Base-by-base conservation (phyloP, 2,888 invertebrate genomes). In the Drosophila rellima region DNA sequence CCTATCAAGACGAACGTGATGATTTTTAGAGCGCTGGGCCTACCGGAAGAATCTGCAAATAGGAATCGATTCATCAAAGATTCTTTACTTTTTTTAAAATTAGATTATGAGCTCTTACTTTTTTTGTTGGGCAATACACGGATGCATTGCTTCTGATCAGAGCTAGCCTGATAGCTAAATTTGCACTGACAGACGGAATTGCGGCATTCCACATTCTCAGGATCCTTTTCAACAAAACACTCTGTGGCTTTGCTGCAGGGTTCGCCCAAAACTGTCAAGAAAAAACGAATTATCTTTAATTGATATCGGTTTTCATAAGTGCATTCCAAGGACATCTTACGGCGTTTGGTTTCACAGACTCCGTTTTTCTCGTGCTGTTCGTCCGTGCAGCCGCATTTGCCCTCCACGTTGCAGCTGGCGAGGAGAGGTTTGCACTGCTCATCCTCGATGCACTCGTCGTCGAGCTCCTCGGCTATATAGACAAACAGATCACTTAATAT, bases 11-110 rank as follows among this genome's bases (percentile, higher is more conserved):
- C 70, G 71, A 92, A 91, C 69, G 92, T 92, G 68, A 92, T 91
- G 74, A 92, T 91, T 90, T 92, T 92, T 70, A 92, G 91, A 81
- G 91, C 91, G 89, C 92, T 92, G 85, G 92, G 92, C 81, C 92
- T 92, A 80, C 91, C 92, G 92, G 92, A 92, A 92, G 92, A 92
- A 91, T 92, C 92, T 92, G 74, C 5, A 85, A 85, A n/a, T 0
- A 6, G 13, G 20, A 0, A 7, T 20, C 7, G 3, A 20, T 33
- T n/a, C 1, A 6, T 35, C 2, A 1, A 35, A 1, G 7, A 50
- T 52, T 29, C 1, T 18, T 17, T 2, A 4, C 15, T 31, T 20
- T 35, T 0, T 20, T 23, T 4, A 3, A 0, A 4, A 17, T 39
- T 2, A 23, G 0, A n/a, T 18, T 8, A 5, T 10, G 18, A 0